Evolutionary conservation across 2,888 invertebrate genomes (phyloP).

Genomic region (Pachycephus smyrnensis): DNA sequence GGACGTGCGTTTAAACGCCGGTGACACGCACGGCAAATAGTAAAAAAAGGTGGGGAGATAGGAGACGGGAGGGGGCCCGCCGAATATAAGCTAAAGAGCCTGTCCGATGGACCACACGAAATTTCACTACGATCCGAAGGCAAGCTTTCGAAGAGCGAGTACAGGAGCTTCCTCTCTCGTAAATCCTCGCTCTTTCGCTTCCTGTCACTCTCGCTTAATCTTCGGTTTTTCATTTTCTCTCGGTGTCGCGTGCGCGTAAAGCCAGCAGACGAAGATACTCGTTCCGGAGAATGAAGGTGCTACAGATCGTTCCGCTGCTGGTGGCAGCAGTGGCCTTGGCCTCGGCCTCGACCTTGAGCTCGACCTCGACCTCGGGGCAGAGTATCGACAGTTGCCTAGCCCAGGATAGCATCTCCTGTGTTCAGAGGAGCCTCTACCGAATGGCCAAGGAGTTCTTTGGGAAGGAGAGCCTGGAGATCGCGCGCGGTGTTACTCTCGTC

Average conservation of each 20-base stretch:
- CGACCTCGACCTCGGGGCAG: conserved; percentile 53
- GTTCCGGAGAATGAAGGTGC: conserved; percentile 1
- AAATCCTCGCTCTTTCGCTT: background rate
- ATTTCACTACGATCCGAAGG: conserved; percentile 57
- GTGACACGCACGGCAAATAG: conserved; percentile 24
- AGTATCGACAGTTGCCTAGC: conserved; percentile 71
- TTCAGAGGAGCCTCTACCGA: conserved; percentile 73
- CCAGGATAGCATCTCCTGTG: conserved; percentile 75
- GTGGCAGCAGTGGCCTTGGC: conserved; percentile 22
- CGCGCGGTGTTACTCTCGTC: conserved; percentile 70
- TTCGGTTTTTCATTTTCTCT: too few relatives aligned
- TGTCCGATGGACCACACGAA: conserved; percentile 64
- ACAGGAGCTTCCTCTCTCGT: too few relatives aligned
- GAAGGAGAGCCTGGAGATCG: conserved; percentile 70
- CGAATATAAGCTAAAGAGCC: conserved; percentile 65
- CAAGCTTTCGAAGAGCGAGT: conserved; percentile 44
- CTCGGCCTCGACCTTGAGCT: conserved; percentile 23
- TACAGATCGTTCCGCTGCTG: background rate
- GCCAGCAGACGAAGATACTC: too few relatives aligned
- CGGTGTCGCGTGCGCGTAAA: too few relatives aligned
- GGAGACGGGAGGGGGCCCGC: conserved; percentile 50
- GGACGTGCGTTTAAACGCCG: conserved; percentile 43
- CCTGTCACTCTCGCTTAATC: background rate
- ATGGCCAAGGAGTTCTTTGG: conserved; percentile 72
- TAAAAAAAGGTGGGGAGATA: conserved; percentile 50